phyloP scores from a whole-genome alignment of 2,113 vertebrate genomes.

The Tretioscincus oriximinensis region DNA sequence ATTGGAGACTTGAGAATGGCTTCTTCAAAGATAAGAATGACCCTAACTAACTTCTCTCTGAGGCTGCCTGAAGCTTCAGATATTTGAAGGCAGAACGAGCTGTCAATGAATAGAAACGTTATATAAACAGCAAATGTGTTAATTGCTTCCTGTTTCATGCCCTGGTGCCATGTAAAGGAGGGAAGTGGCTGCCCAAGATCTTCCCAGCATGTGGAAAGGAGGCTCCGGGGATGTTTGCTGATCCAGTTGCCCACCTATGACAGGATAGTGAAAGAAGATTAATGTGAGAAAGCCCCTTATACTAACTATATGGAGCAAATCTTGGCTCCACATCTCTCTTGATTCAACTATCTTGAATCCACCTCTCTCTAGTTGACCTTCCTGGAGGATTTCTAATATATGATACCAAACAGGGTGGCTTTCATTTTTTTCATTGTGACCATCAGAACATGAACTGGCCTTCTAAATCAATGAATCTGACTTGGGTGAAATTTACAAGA shows the following conservation, averaged over 20 bases:
- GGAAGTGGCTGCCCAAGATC: too few relatives aligned
- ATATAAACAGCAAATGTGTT: slow-evolving; percentile 32
- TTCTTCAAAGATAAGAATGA: too few relatives aligned
- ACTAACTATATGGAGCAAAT: neutral
- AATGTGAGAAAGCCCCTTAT: too few relatives aligned
- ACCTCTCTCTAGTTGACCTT: neutral
- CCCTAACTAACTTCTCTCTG: too few relatives aligned
- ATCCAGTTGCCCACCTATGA: too few relatives aligned
- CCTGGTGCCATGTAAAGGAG: too few relatives aligned
- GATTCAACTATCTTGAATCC: neutral
- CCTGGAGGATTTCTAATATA: neutral
- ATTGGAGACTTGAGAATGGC: too few relatives aligned
- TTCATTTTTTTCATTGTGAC: neutral
- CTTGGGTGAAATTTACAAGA: slow-evolving; percentile 40
- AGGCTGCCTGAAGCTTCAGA: too few relatives aligned
- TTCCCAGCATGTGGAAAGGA: too few relatives aligned
- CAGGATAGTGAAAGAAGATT: too few relatives aligned
- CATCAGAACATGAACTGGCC: neutral
- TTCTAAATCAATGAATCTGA: neutral
- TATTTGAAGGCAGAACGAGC: neutral
- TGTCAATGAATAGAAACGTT: slow-evolving; percentile 44
- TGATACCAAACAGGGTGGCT: neutral
- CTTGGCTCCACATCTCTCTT: neutral
- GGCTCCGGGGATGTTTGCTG: too few relatives aligned
- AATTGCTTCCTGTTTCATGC: too few relatives aligned